phyloP scores from a whole-genome alignment of 2,797 vertebrate genomes.

The Eupleurogrammus muticus region DNA sequence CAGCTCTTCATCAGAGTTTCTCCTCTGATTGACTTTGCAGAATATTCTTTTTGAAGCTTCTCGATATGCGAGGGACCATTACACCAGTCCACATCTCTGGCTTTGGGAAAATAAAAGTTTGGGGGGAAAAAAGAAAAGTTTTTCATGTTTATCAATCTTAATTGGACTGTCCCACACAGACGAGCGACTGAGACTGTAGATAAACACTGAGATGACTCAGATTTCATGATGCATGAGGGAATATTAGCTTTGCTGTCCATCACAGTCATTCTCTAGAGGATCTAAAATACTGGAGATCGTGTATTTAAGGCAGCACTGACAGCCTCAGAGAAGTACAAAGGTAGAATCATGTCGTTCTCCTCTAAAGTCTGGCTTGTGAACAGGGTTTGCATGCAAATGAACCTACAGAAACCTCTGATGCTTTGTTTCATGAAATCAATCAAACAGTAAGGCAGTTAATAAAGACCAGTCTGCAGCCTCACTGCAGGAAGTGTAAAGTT shows the following conservation, averaged over 20 bases:
- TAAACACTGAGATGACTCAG: not conserved
- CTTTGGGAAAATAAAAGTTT: not conserved
- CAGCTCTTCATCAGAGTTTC: conserved; percentile 27
- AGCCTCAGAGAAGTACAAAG: conserved; percentile 20
- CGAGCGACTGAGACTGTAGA: not conserved
- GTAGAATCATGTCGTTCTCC: conserved; percentile 7
- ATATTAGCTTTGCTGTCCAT: not conserved
- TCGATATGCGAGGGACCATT: not conserved
- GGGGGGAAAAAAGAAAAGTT: conserved; percentile 22
- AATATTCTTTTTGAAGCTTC: not conserved
- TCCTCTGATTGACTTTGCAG: conserved; percentile 21
- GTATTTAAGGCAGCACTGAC: conserved; percentile 27
- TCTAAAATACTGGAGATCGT: not conserved
- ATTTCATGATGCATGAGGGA: not conserved
- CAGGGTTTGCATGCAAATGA: conserved; percentile 44
- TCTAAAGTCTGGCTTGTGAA: conserved; percentile 19
- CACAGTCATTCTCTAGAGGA: not conserved
- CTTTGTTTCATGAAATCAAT: conserved; percentile 7
- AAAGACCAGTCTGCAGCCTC: no score
- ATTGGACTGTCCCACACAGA: conserved; percentile 18
- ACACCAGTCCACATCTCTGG: not conserved
- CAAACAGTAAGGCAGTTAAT: no score
- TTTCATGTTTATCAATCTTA: conserved; percentile 2
- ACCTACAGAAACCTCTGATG: conserved; percentile 31
- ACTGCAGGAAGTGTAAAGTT: no score